A percentile compares a stretch with the other conserved stretches of the same genome.
Evolutionary conservation across 1,140 invertebrate genomes (phyloP).

Genomic region (Hermatobates lingyangjiaoensis): DNA sequence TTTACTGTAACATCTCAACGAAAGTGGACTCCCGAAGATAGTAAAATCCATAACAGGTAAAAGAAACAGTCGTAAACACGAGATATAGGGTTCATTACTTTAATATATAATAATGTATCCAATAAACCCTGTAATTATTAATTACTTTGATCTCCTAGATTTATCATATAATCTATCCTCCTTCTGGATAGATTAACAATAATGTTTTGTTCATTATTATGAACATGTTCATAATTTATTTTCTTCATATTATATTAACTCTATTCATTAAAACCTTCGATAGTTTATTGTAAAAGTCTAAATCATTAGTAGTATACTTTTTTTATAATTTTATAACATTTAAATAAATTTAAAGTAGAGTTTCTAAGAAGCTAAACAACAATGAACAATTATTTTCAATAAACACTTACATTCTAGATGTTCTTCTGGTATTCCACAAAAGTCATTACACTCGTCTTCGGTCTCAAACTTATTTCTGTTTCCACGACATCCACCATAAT

Average conservation of each 20-base stretch:
- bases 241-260: background rate
- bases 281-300: background rate
- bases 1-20: too few species aligned
- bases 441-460: conserved; percentile 27
- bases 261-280: background rate
- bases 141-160: too few species aligned
- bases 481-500: conserved; percentile 52
- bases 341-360: background rate
- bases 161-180: too few species aligned
- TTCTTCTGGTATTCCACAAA: conserved; percentile 15
- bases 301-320: background rate
- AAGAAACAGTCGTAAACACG: too few species aligned
- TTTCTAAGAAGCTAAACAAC: background rate
- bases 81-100: too few species aligned
- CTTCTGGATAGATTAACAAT: too few species aligned
- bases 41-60: too few species aligned
- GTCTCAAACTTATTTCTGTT: conserved; percentile 53
- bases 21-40: too few species aligned
- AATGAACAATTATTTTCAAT: background rate
- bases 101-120: too few species aligned
- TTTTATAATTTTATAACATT: background rate
- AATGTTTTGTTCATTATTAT: too few species aligned
- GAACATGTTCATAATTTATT: too few species aligned
- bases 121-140: too few species aligned
- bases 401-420: background rate